Evolutionary conservation across 2,888 invertebrate species (phyloP).

Genomic region (Dinocampus coccinellae): DNA sequence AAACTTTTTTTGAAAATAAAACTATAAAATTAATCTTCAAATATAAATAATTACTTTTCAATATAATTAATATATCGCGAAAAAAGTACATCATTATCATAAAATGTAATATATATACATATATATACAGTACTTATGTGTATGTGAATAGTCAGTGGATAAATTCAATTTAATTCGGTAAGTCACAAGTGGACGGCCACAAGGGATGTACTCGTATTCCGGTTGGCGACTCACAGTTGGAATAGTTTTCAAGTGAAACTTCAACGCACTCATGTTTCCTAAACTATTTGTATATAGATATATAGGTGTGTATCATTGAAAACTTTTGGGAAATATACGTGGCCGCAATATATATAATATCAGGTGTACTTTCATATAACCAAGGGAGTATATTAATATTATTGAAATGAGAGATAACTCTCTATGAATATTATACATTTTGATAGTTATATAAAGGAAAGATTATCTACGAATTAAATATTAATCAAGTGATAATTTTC

Average conservation of each 20-base stretch:
- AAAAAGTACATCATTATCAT: no score
- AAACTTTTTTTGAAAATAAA: no score
- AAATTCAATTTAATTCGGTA: constrained; percentile 53
- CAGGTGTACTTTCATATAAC: not conserved
- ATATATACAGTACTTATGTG: not conserved
- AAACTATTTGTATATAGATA: not conserved
- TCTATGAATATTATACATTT: not conserved
- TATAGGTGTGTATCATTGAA: not conserved
- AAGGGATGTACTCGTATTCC: constrained; percentile 30
- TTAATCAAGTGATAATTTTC: not conserved
- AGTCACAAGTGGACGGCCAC: constrained; percentile 51
- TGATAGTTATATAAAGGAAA: not conserved
- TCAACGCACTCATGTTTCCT: not conserved
- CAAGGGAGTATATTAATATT: not conserved
- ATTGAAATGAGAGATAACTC: not conserved
- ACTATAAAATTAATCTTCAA: no score
- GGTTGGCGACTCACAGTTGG: not conserved
- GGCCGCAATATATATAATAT: not conserved
- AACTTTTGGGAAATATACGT: not conserved
- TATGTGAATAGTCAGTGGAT: not conserved
- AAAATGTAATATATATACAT: not conserved
- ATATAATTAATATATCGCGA: no score
- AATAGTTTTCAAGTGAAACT: constrained; percentile 23
- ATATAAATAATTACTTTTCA: no score
- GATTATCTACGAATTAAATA: not conserved